These are phyloP conservation scores for Heliothis peltigera DNA, from an alignment of 2,888 invertebrate genomes.

Conservation along the genomic window DNA sequence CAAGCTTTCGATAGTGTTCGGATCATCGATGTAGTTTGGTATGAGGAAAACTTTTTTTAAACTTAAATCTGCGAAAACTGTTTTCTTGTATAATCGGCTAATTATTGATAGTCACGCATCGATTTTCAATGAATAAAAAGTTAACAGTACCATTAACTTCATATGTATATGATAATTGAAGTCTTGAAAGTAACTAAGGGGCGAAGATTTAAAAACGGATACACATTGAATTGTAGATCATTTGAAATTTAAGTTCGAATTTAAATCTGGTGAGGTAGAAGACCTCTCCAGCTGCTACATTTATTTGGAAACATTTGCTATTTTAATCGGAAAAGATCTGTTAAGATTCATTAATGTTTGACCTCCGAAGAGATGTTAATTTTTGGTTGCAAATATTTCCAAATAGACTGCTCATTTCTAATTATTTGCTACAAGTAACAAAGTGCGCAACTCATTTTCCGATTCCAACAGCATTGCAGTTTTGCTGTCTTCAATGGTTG, in stretches of 20 bases:
- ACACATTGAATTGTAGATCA: conserved; percentile 31
- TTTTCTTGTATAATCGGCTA: too few relatives aligned
- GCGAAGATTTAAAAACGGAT: conserved; percentile 25
- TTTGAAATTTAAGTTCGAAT: conserved; percentile 30
- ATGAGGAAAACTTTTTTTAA: background rate
- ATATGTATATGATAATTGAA: conserved; percentile 18
- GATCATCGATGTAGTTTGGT: background rate
- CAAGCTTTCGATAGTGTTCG: conserved; percentile 9
- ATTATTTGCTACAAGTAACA: background rate
- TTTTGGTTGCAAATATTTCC: conserved; percentile 5
- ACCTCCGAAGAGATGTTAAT: background rate
- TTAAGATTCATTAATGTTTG: background rate
- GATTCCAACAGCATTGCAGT: background rate
- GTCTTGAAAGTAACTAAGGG: conserved; percentile 29
- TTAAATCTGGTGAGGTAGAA: conserved; percentile 21
- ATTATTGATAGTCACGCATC: too few relatives aligned
- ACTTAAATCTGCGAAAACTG: background rate
- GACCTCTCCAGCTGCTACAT: conserved; percentile 17
- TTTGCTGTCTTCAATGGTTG: background rate
- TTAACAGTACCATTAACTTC: too few relatives aligned
- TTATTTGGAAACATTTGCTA: conserved; percentile 37
- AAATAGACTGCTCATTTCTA: conserved; percentile 4
- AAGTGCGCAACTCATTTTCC: conserved; percentile 14
- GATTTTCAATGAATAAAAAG: too few relatives aligned
- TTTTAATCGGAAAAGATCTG: conserved; percentile 2